These are phyloP conservation scores for Camponotus floridanus DNA, from an alignment of 1,140 invertebrate genomes.

Conservation along the genomic window DNA sequence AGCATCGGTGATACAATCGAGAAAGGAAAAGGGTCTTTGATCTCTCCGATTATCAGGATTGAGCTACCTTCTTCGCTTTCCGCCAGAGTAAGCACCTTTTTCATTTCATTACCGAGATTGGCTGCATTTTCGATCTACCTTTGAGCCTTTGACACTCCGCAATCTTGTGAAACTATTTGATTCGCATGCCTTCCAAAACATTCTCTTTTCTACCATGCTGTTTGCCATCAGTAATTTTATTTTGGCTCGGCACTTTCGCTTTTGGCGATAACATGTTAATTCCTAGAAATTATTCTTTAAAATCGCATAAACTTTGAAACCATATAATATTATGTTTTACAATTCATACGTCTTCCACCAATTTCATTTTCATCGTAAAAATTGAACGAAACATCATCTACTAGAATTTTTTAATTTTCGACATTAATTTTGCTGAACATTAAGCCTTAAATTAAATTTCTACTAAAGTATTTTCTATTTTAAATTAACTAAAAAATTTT, in stretches of 20 bases:
- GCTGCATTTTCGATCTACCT: slow-evolving; percentile 52
- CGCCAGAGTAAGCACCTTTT: slow-evolving; percentile 66
- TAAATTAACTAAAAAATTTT: background rate
- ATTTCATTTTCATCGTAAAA: background rate
- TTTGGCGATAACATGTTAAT: slow-evolving; percentile 44
- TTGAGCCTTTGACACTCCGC: slow-evolving; percentile 38
- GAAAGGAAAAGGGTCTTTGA: slow-evolving; percentile 68
- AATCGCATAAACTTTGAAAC: slow-evolving; percentile 3
- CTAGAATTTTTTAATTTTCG: slow-evolving; percentile 22
- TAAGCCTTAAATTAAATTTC: background rate
- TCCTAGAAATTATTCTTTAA: slow-evolving; percentile 34
- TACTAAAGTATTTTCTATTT: background rate
- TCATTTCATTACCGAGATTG: slow-evolving; percentile 63
- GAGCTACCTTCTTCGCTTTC: slow-evolving; percentile 65
- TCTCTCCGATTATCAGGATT: slow-evolving; percentile 73
- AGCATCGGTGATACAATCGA: slow-evolving; percentile 46
- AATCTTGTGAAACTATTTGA: slow-evolving; percentile 43
- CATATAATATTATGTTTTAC: background rate
- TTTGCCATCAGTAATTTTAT: slow-evolving; percentile 29
- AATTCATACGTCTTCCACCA: slow-evolving; percentile 21
- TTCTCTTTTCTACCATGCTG: slow-evolving; percentile 34
- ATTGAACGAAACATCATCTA: background rate
- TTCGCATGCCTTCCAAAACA: slow-evolving; percentile 27
- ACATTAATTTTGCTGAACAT: background rate
- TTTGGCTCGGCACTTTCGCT: slow-evolving; percentile 28